Evolutionary conservation across 2,113 vertebrate genomes (phyloP), one percentile per base, ranked within the genome.

Genomic region (Notothenia rossii): DNA sequence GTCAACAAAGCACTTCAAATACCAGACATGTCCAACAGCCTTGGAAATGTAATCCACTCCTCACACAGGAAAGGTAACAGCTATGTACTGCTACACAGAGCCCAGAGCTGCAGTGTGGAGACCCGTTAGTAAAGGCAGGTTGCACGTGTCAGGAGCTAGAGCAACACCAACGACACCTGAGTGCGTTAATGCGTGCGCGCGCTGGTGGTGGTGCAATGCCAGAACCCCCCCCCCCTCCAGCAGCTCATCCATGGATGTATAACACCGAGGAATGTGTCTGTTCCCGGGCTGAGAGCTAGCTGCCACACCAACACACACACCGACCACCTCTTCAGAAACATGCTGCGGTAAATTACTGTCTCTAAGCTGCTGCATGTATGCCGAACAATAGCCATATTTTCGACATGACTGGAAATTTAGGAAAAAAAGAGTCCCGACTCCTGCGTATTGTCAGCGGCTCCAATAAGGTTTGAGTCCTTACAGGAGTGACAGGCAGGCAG

Each of bases 351-450:
- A 2, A 48, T 22, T 5, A 18, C 43, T 48, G 0, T 8, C 11
- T 46, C 40, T 73, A 1, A 17, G 63, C 29, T 13, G 14, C 25
- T 48, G 77, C 49, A 20, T 53, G 22, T 15, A 17, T 11, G 29
- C 63, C 72, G 72, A 91, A 93, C 90, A 91, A 91, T 87, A 68
- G 89, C 75, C 78, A 51, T 54, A 64, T 83, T 82, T 79, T 49
- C 59, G 77, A 85, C 79, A 67, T 20, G 62, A 54, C 40, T 59
- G 48, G 14, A 17, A 54, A 77, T 67, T 70, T 62, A 62, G 65
- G 12, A 14, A 46, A 62, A 72, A 64, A 63, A 62, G 45, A n/a
- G 43, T 49, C 15, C 29, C 3, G 29, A 29, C 29, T 29, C 29
- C 46, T 25, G 51, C 60, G 43, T 18, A 11, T 13, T 48, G 58